These are phyloP conservation scores for Cataglyphis rosenhaueri DNA, from an alignment of 2,888 invertebrate genomes.

Conservation along the genomic window DNA sequence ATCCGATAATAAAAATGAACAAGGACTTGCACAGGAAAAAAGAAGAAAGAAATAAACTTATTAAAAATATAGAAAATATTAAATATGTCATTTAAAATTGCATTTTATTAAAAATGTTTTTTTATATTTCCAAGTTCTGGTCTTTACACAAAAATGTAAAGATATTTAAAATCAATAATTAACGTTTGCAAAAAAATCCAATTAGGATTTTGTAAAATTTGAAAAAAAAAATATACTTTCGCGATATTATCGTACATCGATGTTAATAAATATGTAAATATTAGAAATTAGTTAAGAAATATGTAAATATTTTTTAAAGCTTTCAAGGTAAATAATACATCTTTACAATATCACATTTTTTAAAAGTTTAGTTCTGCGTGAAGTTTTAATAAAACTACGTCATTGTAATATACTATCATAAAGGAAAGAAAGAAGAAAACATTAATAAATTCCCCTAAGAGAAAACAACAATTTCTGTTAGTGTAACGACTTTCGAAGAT, in stretches of 20 bases:
- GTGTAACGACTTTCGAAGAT: conserved; percentile 53
- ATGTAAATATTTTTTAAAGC: neutral
- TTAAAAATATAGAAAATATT: neutral
- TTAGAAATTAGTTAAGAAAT: neutral
- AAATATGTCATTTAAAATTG: conserved; percentile 8
- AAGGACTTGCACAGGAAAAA: neutral
- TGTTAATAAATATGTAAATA: neutral
- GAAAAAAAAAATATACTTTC: neutral
- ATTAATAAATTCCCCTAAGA: conserved; percentile 38
- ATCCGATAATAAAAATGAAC: neutral
- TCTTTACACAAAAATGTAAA: neutral
- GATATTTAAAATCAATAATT: neutral
- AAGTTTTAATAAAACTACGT: conserved; percentile 47
- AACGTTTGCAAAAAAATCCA: neutral
- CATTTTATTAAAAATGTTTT: neutral
- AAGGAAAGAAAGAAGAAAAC: conserved; percentile 6
- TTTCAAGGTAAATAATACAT: conserved; percentile 21
- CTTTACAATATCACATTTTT: conserved; percentile 34
- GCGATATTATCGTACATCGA: neutral
- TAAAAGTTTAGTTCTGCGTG: conserved; percentile 27
- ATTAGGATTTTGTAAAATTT: conserved; percentile 11
- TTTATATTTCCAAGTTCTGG: neutral
- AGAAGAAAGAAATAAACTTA: neutral
- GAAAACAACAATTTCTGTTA: conserved; percentile 50
- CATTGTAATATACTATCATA: conserved; percentile 25